Base-by-base conservation (phyloP, 1,140 invertebrate genomes). In the Heliconius eleuchia region DNA sequence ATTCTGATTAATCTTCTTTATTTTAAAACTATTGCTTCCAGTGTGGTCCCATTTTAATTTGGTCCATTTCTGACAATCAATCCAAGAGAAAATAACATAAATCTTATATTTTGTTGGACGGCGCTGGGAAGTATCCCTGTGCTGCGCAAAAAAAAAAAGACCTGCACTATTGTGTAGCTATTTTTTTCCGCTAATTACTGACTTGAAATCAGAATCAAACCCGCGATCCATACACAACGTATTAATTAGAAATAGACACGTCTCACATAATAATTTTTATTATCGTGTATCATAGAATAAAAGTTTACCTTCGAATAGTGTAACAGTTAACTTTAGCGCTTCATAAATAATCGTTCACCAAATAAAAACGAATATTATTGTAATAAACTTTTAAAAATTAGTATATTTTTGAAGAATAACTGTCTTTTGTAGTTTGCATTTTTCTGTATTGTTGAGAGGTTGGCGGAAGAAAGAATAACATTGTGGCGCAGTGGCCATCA, bases 321-420 rank as follows among this genome's bases (percentile, higher is more conserved):
- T 55, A 57, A 57, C 55, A 23, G 55, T 57, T 57, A 57, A 27
- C 55, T 57, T 57, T 57, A 57, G 27, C 55, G 55, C 55, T 57
- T 23, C 55, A 57, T 57, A 57, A 57, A 57, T 57, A 57, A 57
- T 57, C 55, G 23, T 57, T 57, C 55, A 23, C 55, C n/a, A 57
- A 57, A 57, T 27, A 57, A 57, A 57, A 57, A 57, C 7, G n/a
- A 57, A 57, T 23, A 57, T 57, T 7, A 57, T 27, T 23, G 1
- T 27, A 57, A 23, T 57, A 55, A 55, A 55, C 5, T 19, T 0
- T 18, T 18, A 18, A 55, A 55, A 19, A 55, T 27, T 23, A 0
- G n/a, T 57, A 23, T n/a, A n/a, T 57, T 57, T 23, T 23, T 3
- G 9, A 57, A 37, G 55, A 57, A 57, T 57, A 57, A 27, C 55